phyloP scores from a whole-genome alignment of 2,888 invertebrate genomes.

The Hirtodrosophila trivittata region DNA sequence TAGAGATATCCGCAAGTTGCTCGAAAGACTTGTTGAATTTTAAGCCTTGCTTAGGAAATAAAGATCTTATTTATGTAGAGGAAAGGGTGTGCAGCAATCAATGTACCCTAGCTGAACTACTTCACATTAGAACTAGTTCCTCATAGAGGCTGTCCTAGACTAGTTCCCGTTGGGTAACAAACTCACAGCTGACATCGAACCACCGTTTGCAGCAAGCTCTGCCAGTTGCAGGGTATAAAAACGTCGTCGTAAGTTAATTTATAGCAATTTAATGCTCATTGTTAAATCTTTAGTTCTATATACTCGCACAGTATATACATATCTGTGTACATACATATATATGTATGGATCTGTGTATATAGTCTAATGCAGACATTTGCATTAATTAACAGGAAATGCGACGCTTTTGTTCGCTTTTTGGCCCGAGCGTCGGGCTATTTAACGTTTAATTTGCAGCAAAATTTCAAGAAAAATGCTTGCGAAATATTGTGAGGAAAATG shows the following conservation, averaged over 20 bases:
- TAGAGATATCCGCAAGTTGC: no score
- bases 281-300: constrained; percentile 5
- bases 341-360: not conserved
- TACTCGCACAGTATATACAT: not conserved
- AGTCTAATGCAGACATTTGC: constrained; percentile 19
- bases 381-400: constrained; percentile 41
- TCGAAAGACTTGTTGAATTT: no score
- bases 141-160: no score
- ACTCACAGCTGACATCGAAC: no score
- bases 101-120: no score
- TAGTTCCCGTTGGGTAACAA: no score
- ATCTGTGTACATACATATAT: not conserved
- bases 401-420: constrained; percentile 27
- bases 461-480: constrained; percentile 15
- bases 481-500: not conserved
- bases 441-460: constrained; percentile 42
- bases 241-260: not conserved
- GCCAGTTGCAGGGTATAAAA: not conserved
- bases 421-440: constrained; percentile 28
- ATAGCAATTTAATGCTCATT: constrained; percentile 12
- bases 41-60: no score
- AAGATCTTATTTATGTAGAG: no score
- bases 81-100: no score
- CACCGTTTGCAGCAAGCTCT: not conserved
- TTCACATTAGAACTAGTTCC: no score